Conservation (phyloP, 2,888 invertebrate genomes). For the Lydus trimaculatus region DNA sequence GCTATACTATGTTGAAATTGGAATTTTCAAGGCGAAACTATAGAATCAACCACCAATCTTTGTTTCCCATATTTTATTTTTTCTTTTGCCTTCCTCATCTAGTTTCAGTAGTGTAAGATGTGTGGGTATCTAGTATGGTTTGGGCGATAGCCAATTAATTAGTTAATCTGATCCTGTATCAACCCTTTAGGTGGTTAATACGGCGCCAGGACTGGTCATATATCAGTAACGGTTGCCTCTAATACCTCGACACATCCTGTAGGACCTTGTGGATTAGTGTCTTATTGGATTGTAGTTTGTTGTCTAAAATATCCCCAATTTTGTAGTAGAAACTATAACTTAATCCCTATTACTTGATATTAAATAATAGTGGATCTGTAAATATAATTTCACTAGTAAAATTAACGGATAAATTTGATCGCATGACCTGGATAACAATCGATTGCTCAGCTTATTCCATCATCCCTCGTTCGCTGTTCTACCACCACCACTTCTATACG, state of each 20-base stretch:
- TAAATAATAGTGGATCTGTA: conserved; percentile 18
- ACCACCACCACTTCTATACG: too few relatives aligned
- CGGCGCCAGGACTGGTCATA: conserved; percentile 42
- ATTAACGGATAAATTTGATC: not conserved
- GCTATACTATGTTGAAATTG: not conserved
- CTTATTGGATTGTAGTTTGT: conserved; percentile 58
- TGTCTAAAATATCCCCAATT: conserved; percentile 48
- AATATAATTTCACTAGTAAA: not conserved
- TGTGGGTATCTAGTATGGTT: not conserved
- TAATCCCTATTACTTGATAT: conserved; percentile 55
- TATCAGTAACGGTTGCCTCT: conserved; percentile 41
- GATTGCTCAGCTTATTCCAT: not conserved
- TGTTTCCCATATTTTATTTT: not conserved
- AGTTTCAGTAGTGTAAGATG: not conserved
- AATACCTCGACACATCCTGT: conserved; percentile 41
- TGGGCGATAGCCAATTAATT: conserved; percentile 58
- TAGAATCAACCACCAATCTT: not conserved
- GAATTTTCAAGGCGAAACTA: not conserved
- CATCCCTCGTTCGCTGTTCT: not conserved
- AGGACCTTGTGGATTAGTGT: conserved; percentile 58
- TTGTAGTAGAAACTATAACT: conserved; percentile 45
- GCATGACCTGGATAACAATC: not conserved
- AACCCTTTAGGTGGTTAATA: conserved; percentile 51
- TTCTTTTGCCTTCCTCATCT: not conserved
- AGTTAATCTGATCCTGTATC: conserved; percentile 56